Conservation (phyloP, 2,113 vertebrate species). For the Hippocampus mohnikei region DNA sequence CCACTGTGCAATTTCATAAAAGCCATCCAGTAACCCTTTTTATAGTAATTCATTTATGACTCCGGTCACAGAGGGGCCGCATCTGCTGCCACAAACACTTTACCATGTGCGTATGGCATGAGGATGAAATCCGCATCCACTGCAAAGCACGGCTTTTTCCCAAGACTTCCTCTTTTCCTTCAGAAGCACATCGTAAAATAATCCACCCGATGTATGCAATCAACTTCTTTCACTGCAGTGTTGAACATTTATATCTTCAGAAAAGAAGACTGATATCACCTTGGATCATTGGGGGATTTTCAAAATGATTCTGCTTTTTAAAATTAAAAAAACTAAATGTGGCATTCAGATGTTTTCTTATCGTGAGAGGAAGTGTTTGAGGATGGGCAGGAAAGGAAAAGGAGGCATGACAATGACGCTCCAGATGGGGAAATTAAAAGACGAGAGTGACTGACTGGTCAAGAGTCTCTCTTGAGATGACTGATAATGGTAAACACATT, state of each 20-base stretch:
- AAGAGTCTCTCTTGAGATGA: constrained; percentile 58
- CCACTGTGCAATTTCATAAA: constrained; percentile 63
- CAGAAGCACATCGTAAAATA: constrained; percentile 72
- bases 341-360: constrained; percentile 22
- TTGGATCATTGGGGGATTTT: constrained; percentile 26
- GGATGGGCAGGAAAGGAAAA: constrained; percentile 24
- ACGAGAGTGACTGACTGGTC: constrained; percentile 49
- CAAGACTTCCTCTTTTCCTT: constrained; percentile 41
- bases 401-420: constrained; percentile 15
- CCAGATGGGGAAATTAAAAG: constrained; percentile 33
- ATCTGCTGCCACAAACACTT: constrained; percentile 65
- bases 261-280: not conserved
- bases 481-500: constrained; percentile 65
- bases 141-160: constrained; percentile 54
- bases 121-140: constrained; percentile 49
- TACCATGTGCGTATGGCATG: constrained; percentile 60
- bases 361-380: constrained; percentile 14
- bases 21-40: constrained; percentile 66
- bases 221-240: constrained; percentile 66
- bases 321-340: constrained; percentile 24
- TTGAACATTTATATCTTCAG: not conserved
- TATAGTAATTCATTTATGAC: constrained; percentile 67
- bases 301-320: constrained; percentile 25
- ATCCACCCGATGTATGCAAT: constrained; percentile 52
- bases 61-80: constrained; percentile 59